Evolutionary conservation across 2,888 invertebrate genomes (phyloP).

Genomic region (Agrochola circellaris): DNA sequence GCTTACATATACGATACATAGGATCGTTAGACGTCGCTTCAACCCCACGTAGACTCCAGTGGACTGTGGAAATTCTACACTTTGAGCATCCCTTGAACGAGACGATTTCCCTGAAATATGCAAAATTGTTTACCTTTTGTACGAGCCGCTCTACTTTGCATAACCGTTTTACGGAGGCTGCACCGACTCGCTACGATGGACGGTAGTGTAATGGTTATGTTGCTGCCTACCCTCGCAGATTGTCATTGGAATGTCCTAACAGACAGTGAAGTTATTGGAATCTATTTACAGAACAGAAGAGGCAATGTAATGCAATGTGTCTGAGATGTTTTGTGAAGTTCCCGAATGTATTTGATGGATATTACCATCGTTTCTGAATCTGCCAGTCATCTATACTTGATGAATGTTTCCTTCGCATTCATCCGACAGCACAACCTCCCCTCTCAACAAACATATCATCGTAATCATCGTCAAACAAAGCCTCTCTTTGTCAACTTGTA

Average conservation of each 20-base stretch:
- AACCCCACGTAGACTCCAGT: constrained; percentile 13
- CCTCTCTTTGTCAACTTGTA: constrained; percentile 6
- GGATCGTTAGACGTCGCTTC: constrained; percentile 7
- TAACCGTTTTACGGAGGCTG: constrained; percentile 56
- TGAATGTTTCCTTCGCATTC: constrained; percentile 21
- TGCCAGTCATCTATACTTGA: constrained; percentile 45
- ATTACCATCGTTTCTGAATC: constrained; percentile 13
- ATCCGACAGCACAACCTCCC: constrained; percentile 9
- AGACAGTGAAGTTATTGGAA: constrained; percentile 14
- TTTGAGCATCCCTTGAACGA: constrained; percentile 32
- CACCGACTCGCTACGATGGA: not conserved
- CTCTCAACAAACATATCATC: constrained; percentile 26
- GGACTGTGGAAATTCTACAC: constrained; percentile 28
- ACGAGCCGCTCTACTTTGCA: constrained; percentile 55
- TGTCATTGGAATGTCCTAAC: constrained; percentile 13
- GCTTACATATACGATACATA: not conserved
- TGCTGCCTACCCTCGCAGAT: constrained; percentile 14
- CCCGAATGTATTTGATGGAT: constrained; percentile 25
- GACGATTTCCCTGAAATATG: constrained; percentile 60
- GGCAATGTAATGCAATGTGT: not conserved
- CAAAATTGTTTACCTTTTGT: constrained; percentile 63
- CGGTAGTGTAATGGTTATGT: constrained; percentile 39
- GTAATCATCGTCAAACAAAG: constrained; percentile 48
- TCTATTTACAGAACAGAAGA: not conserved
- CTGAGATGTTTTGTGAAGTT: constrained; percentile 7